Evolutionary conservation across 2,888 invertebrate genomes (phyloP), one percentile per base, ranked within the genome.

Genomic region (Petrolisthes cinctipes): DNA sequence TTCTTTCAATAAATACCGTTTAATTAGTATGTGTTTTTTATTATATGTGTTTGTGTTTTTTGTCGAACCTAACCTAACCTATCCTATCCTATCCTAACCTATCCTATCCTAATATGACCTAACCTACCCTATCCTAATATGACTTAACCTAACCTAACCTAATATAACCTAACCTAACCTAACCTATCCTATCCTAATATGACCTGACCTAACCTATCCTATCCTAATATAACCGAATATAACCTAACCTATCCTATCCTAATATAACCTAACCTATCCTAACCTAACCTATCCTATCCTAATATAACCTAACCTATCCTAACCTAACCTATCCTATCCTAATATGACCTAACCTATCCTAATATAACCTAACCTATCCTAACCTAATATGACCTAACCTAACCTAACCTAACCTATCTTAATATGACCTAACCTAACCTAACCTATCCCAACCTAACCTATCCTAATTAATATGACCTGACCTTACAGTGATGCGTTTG

Each of bases 401-500:
- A 37, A 37, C 37, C 37, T 37, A 37, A n/a, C n/a, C n/a, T n/a
- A n/a, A n/a, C 2, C 37, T 37, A n/a, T n/a, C n/a, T n/a, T 37
- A 37, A 37, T 37, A 37, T 37, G 2, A 37, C 37, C 37, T 37
- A 37, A 37, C 2, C 0, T 37, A 37, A 37, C 37, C 0, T 37
- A 37, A n/a, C n/a, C 37, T 37, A 37, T 1, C 37, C 37, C 2
- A 37, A 37, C 37, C 37, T 37, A n/a, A 75, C 11, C 20, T 23
- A 75, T 4, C 51, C 51, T 66, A 11, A 66, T 20, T n/a, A n/a
- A n/a, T n/a, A 99, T 20, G 14, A 37, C 37, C n/a, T 54, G 9
- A 37, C 51, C 11, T 93, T 93, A 73, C 92, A 95, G 99, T 99
- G 83, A 98, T 99, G 98, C 95, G 99, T 91, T 94, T 99, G 91